Evolutionary conservation across 1,140 invertebrate genomes (phyloP).

Genomic region (Apis florea): DNA sequence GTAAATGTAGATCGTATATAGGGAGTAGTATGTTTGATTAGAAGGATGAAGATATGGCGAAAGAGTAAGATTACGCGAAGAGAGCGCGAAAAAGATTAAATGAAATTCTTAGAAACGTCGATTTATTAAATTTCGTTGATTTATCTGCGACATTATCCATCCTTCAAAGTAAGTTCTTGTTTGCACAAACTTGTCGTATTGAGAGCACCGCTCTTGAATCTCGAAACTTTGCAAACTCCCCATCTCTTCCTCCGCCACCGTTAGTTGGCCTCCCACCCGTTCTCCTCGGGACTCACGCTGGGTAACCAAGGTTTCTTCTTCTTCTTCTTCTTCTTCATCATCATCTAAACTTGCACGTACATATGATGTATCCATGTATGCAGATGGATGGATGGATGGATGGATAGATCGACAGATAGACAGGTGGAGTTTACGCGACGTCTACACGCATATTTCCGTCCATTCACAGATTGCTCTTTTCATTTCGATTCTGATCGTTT

Average conservation of each 20-base stretch:
- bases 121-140: slow-evolving; percentile 77
- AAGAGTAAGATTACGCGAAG: background rate
- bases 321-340: too few relatives aligned
- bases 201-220: slow-evolving; percentile 71
- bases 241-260: slow-evolving; percentile 16
- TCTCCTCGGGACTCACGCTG: background rate
- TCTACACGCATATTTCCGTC: background rate
- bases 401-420: background rate
- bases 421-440: background rate
- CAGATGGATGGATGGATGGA: background rate
- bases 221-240: slow-evolving; percentile 73
- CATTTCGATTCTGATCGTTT: background rate
- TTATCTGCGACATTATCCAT: slow-evolving; percentile 76
- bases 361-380: background rate
- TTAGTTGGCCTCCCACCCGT: slow-evolving; percentile 18
- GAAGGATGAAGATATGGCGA: background rate
- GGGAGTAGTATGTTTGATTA: background rate
- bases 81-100: slow-evolving; percentile 10
- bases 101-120: slow-evolving; percentile 58
- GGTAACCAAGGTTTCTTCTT: slow-evolving; percentile 23
- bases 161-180: slow-evolving; percentile 71
- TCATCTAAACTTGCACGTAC: slow-evolving; percentile 9
- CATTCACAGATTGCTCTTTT: background rate
- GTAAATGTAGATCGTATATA: too few relatives aligned
- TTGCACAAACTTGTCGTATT: slow-evolving; percentile 74